These are phyloP conservation scores for Periophthalmus modestus DNA, from an alignment of 2,113 vertebrate species.

Conservation along the genomic window DNA sequence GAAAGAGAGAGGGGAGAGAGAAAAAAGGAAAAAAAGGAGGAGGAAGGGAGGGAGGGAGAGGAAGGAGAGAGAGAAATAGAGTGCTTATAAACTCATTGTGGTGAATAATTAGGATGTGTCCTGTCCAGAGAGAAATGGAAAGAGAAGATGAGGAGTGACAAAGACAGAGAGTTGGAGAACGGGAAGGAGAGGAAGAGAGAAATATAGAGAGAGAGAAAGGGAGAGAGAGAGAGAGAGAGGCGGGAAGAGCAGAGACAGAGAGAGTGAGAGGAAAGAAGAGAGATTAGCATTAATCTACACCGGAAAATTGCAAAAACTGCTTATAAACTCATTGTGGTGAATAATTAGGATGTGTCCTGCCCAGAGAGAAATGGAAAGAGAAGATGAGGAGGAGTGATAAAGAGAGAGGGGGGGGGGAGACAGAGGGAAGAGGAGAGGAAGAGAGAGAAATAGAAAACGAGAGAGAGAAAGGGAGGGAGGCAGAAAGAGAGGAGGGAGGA, in stretches of 20 bases:
- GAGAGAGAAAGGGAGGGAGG: background rate
- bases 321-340: too few species aligned
- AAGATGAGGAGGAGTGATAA: background rate
- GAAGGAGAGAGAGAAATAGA: background rate
- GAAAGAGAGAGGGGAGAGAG: background rate
- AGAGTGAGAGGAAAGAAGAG: background rate
- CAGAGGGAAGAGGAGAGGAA: background rate
- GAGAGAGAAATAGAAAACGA: background rate
- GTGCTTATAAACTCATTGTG: too few species aligned
- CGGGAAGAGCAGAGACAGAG: background rate
- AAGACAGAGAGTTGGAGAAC: too few species aligned
- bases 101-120: too few species aligned
- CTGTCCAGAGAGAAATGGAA: background rate
- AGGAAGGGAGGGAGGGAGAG: background rate
- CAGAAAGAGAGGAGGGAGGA: background rate
- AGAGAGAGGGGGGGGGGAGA: background rate
- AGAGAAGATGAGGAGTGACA: background rate
- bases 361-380: too few species aligned
- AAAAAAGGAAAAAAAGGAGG: background rate
- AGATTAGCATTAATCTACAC: too few species aligned
- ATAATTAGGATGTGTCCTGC: too few species aligned
- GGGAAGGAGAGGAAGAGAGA: background rate
- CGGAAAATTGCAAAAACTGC: too few species aligned
- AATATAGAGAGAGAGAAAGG: too few species aligned
- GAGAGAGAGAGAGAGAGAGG: background rate